phyloP scores from a whole-genome alignment of 2,113 vertebrate species.

The Psammodynastes pulverulentus region DNA sequence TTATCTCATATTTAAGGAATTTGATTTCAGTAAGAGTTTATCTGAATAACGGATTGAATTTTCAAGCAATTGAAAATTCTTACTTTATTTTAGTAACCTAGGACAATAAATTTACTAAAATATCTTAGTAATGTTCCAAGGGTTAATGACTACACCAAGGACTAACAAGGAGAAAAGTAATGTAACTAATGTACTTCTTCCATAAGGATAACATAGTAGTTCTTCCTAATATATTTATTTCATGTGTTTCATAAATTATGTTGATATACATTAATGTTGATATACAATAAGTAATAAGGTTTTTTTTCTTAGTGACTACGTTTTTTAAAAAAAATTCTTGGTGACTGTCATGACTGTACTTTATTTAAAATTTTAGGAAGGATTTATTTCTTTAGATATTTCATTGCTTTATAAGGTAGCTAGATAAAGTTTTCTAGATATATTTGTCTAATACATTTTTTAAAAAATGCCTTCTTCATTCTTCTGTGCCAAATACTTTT shows the following conservation, averaged over 20 bases:
- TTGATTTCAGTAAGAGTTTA: not conserved
- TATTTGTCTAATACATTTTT: conserved; percentile 39
- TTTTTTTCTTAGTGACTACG: not conserved
- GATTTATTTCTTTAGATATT: not conserved
- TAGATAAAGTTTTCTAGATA: conserved; percentile 41
- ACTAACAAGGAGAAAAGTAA: not conserved
- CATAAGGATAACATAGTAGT: not conserved
- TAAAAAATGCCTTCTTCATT: conserved; percentile 49
- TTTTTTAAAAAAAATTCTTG: not conserved
- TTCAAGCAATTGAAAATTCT: not conserved
- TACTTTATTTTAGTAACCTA: not conserved
- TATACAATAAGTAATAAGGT: conserved; percentile 20
- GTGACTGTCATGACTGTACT: not conserved
- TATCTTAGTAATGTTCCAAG: not conserved
- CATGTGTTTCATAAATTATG: not conserved
- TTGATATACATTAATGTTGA: conserved; percentile 21
- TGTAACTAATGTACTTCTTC: not conserved
- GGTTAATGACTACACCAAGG: not conserved
- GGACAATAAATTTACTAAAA: not conserved
- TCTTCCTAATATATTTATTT: not conserved
- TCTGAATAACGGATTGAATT: not conserved
- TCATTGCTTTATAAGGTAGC: not conserved
- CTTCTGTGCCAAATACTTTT: conserved; percentile 58
- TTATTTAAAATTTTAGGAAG: conserved; percentile 24
- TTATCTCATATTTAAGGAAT: not conserved